Conservation (phyloP, 2,888 invertebrate species). For the Sinodicranocentrus sp. region DNA sequence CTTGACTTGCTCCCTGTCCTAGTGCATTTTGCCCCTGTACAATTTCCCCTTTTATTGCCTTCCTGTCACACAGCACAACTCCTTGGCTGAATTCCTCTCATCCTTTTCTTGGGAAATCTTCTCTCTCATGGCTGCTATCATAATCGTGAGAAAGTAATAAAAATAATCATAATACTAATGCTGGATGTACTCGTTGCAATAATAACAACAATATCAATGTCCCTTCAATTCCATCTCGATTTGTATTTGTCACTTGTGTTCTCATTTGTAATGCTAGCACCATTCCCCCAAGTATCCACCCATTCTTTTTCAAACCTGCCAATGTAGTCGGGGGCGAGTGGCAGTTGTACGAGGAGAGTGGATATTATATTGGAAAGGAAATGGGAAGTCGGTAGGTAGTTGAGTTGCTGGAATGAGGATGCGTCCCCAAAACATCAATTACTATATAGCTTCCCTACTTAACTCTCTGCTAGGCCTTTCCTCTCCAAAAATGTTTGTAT, state of each 20-base stretch:
- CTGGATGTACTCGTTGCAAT: conserved; percentile 44
- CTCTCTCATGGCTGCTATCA: conserved; percentile 19
- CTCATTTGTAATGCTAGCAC: not conserved
- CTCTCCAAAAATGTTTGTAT: too few species aligned
- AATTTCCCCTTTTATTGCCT: not conserved
- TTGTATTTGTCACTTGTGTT: conserved; percentile 32
- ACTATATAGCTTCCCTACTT: too few species aligned
- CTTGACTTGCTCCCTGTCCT: conserved; percentile 20
- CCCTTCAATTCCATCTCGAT: conserved; percentile 33
- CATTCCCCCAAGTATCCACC: too few species aligned
- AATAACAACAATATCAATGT: conserved; percentile 44
- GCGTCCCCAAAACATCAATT: too few species aligned
- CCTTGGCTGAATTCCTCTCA: conserved; percentile 5
- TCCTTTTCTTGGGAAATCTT: conserved; percentile 11
- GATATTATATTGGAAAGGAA: too few species aligned
- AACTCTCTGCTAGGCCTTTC: too few species aligned
- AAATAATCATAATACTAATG: conserved; percentile 61
- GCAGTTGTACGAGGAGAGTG: too few species aligned
- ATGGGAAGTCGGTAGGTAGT: too few species aligned
- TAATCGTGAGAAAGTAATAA: conserved; percentile 45
- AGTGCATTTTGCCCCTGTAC: not conserved
- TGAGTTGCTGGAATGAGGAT: too few species aligned
- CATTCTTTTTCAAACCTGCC: too few species aligned
- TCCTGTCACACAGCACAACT: not conserved
- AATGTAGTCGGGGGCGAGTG: too few species aligned